Evolutionary conservation across 2,797 vertebrate genomes (phyloP).

Genomic region (Artibeus lituratus): DNA sequence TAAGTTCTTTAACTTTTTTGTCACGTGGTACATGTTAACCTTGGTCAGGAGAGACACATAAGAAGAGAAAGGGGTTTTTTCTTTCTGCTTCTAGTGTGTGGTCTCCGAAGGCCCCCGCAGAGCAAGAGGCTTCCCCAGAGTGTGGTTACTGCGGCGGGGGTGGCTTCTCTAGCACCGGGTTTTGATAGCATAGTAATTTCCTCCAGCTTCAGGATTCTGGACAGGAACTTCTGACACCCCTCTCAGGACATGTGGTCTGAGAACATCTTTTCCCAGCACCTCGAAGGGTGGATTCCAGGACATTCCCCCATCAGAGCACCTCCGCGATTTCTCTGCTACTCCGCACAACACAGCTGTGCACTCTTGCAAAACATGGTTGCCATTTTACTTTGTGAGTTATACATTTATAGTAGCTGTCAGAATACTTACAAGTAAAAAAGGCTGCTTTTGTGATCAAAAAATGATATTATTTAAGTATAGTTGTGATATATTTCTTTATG

Average conservation of each 20-base stretch:
- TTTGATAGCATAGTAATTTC: not conserved
- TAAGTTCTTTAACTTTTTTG: not conserved
- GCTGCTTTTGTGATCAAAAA: not conserved
- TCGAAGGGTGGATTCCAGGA: not conserved
- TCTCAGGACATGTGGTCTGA: not conserved
- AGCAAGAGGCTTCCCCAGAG: not conserved
- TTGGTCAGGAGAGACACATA: not conserved
- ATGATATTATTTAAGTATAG: not conserved
- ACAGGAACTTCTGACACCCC: not conserved
- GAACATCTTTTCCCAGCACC: not conserved
- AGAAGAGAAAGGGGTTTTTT: not conserved
- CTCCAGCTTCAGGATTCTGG: not conserved
- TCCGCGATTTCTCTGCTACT: not conserved
- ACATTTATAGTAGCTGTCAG: not conserved
- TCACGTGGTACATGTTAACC: not conserved
- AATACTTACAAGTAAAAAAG: not conserved
- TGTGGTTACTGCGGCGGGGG: no score
- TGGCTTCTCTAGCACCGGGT: not conserved
- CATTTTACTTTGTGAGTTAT: not conserved
- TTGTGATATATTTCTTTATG: not conserved
- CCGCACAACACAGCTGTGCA: accelerated
- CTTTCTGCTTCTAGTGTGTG: not conserved
- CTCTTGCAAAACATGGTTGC: not conserved
- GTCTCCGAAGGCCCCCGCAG: not conserved
- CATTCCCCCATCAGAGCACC: not conserved